phyloP scores from a whole-genome alignment of 2,797 vertebrate species.

The Pterois miles region DNA sequence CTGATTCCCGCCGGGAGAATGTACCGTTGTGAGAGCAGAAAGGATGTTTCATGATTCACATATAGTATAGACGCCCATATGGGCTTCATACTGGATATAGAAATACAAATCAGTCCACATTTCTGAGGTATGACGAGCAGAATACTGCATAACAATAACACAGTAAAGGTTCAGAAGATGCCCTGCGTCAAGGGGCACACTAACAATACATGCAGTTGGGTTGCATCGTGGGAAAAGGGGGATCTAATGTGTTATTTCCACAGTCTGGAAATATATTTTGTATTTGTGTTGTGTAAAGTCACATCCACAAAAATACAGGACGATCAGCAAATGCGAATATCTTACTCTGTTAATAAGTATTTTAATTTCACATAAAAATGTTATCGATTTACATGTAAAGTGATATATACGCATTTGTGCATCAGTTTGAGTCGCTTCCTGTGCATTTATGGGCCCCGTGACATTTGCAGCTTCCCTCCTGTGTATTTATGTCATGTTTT shows the following conservation, averaged over 20 bases:
- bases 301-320: too few species aligned
- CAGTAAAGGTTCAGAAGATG: neutral
- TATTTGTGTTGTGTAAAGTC: too few species aligned
- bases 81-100: neutral
- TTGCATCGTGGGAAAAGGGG: neutral
- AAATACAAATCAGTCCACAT: neutral
- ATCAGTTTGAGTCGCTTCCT: too few species aligned
- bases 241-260: neutral
- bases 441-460: too few species aligned
- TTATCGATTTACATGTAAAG: too few species aligned
- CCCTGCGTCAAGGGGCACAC: neutral
- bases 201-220: neutral
- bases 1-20: neutral
- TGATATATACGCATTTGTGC: too few species aligned
- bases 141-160: neutral
- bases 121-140: neutral
- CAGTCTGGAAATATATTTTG: too few species aligned
- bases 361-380: too few species aligned
- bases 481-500: too few species aligned
- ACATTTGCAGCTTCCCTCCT: too few species aligned
- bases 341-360: too few species aligned
- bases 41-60: neutral
- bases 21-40: neutral
- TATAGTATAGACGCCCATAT: neutral
- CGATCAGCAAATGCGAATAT: too few species aligned